Percentiles rank a stretch among this genome's conserved stretches.
Evolutionary conservation across 2,888 invertebrate genomes (phyloP).

Genomic region (Tineola bisselliella): DNA sequence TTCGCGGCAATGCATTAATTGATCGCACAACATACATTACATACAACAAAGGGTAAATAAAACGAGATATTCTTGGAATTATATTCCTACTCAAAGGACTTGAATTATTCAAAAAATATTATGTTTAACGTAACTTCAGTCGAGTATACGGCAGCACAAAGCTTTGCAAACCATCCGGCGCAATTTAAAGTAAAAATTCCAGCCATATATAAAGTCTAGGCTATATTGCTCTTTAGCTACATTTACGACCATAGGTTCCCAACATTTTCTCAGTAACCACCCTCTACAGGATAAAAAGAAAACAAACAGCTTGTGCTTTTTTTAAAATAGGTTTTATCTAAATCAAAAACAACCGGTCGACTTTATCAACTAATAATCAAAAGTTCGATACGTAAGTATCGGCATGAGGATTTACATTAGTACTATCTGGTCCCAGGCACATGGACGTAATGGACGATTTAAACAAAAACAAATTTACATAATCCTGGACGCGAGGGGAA

Average conservation of each 20-base stretch:
- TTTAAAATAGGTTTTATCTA: too few relatives aligned
- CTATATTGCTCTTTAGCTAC: neutral
- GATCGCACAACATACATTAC: neutral
- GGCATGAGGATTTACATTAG: neutral
- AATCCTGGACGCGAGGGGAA: neutral
- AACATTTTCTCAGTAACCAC: too few relatives aligned
- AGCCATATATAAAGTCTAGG: neutral
- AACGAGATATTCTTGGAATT: neutral
- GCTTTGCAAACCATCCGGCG: neutral
- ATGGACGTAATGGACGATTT: conserved; percentile 27
- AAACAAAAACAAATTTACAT: conserved; percentile 17
- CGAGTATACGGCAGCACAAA: neutral
- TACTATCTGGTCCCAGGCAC: conserved; percentile 21
- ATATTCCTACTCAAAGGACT: neutral
- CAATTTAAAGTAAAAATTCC: neutral
- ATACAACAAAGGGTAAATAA: neutral
- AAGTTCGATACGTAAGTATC: neutral
- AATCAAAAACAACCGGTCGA: too few relatives aligned
- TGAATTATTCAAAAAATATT: neutral
- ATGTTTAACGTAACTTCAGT: neutral
- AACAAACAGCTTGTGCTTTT: too few relatives aligned
- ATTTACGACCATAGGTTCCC: too few relatives aligned
- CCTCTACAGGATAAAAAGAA: too few relatives aligned
- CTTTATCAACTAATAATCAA: neutral
- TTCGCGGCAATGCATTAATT: too few relatives aligned